These are phyloP conservation scores for Mystacornis crossleyi DNA, from an alignment of 2,113 vertebrate species.

Conservation along the genomic window DNA sequence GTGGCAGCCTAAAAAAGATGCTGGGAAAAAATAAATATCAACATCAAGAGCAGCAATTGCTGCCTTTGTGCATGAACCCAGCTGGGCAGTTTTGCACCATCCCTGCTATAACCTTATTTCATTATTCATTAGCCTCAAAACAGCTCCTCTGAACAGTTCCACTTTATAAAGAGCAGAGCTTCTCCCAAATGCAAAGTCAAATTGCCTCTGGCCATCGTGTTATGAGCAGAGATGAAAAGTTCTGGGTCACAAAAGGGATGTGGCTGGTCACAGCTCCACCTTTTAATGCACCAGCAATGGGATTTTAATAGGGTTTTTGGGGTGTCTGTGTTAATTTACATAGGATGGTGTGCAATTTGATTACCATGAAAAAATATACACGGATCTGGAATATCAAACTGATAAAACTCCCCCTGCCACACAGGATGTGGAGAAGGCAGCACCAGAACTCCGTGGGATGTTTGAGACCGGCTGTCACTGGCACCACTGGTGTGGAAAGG, in stretches of 20 bases:
- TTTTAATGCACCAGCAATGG: not conserved
- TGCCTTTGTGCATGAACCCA: not conserved
- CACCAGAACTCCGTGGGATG: not conserved
- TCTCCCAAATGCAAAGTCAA: not conserved
- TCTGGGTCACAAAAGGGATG: not conserved
- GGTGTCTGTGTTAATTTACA: not conserved
- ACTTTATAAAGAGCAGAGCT: not conserved
- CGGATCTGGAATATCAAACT: rapidly evolving
- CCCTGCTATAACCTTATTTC: not conserved
- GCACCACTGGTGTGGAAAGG: not conserved
- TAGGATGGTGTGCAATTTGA: not conserved
- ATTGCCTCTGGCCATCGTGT: not conserved
- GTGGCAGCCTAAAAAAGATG: not conserved
- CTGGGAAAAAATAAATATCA: not conserved
- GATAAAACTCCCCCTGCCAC: not conserved
- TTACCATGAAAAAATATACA: not conserved
- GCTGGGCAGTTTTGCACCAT: not conserved
- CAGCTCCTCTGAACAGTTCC: not conserved
- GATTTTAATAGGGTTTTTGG: not conserved
- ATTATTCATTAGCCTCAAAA: not conserved
- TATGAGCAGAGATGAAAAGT: not conserved
- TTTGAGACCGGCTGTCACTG: not conserved
- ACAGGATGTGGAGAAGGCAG: not conserved
- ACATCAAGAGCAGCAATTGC: not conserved
- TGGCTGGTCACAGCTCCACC: not conserved